Evolutionary conservation across 2,888 invertebrate genomes (phyloP).

Genomic region (Athalia cordata): DNA sequence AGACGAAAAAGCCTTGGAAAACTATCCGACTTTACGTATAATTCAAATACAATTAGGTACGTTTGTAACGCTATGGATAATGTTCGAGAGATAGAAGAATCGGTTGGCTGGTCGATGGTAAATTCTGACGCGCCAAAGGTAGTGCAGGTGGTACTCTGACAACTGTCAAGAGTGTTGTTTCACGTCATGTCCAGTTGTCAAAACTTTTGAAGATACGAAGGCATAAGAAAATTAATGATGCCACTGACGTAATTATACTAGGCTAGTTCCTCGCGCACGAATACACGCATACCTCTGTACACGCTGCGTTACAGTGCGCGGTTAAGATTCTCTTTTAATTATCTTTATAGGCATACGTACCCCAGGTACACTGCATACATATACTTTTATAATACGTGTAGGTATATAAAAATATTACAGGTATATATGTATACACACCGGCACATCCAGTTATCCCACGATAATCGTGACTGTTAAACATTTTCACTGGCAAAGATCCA

Average conservation of each 20-base stretch:
- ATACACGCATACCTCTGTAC: neutral
- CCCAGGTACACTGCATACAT: neutral
- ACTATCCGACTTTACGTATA: neutral
- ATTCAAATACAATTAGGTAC: slow-evolving; percentile 15
- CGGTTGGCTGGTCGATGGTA: neutral
- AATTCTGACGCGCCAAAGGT: slow-evolving; percentile 28
- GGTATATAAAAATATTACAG: too few relatives aligned
- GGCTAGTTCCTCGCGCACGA: slow-evolving; percentile 1
- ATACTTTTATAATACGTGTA: neutral
- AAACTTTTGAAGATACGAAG: slow-evolving; percentile 42
- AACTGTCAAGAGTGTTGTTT: slow-evolving; percentile 43
- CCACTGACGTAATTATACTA: slow-evolving; percentile 40
- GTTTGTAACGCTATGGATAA: neutral
- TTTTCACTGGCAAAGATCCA: neutral
- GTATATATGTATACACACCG: too few relatives aligned
- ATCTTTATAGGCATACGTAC: neutral
- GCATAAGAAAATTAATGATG: slow-evolving; percentile 39
- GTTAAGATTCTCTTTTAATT: slow-evolving; percentile 40
- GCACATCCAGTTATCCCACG: neutral
- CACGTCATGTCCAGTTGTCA: slow-evolving; percentile 42
- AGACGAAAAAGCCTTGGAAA: too few relatives aligned
- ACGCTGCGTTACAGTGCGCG: neutral
- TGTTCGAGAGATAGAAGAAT: neutral
- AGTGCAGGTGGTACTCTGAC: slow-evolving; percentile 18
- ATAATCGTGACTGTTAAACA: slow-evolving; percentile 10